phyloP scores from a whole-genome alignment of 2,113 vertebrate species.

The Lagopus leucura region DNA sequence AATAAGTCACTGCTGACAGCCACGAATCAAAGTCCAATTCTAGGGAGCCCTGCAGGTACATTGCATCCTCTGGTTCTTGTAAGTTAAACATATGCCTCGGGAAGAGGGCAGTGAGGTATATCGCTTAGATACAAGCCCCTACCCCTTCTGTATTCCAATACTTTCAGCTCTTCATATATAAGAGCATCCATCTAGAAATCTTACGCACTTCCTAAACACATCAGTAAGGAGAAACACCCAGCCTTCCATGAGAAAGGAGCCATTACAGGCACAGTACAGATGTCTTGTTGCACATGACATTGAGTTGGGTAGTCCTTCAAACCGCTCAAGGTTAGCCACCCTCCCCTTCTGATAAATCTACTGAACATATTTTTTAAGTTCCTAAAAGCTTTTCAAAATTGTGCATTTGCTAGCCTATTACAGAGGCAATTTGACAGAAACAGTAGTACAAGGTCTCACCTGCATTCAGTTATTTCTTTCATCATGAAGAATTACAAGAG shows the following conservation, averaged over 20 bases:
- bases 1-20: not conserved
- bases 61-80: not conserved
- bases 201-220: not conserved
- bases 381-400: not conserved
- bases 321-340: not conserved
- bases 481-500: not conserved
- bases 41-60: not conserved
- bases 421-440: not conserved
- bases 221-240: not conserved
- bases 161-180: accelerated
- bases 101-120: not conserved
- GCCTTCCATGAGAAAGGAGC: not conserved
- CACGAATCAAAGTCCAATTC: not conserved
- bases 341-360: not conserved
- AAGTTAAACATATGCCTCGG: not conserved
- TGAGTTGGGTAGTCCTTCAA: not conserved
- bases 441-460: not conserved
- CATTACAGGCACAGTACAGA: not conserved
- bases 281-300: not conserved
- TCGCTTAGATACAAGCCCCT: not conserved
- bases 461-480: not conserved
- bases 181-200: not conserved
- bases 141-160: not conserved
- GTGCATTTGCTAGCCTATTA: not conserved
- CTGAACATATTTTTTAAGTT: not conserved